These are phyloP conservation scores for Synergus japonicus DNA, from an alignment of 2,888 invertebrate species.

Conservation along the genomic window DNA sequence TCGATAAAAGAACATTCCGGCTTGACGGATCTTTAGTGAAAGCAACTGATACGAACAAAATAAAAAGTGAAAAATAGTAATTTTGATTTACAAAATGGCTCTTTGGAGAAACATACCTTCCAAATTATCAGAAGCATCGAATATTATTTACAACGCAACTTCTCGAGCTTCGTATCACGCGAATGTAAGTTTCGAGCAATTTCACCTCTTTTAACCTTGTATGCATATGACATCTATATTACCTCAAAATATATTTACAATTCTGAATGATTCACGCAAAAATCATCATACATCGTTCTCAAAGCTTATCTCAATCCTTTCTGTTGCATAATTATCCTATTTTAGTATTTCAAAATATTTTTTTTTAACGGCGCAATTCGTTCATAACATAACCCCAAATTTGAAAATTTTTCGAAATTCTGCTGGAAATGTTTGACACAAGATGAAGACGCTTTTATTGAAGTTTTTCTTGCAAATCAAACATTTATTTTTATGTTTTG, in stretches of 20 bases:
- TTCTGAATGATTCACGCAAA: not conserved
- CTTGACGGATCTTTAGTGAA: not conserved
- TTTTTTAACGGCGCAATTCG: not conserved
- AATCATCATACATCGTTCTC: not conserved
- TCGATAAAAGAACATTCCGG: not conserved
- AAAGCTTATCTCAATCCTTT: not conserved
- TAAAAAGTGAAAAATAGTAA: not conserved
- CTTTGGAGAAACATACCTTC: conserved; percentile 29
- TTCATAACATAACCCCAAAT: too few species aligned
- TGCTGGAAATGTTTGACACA: too few species aligned
- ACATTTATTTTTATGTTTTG: too few species aligned
- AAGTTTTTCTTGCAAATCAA: too few species aligned
- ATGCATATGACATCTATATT: not conserved
- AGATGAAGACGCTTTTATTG: too few species aligned
- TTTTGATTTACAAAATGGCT: conserved; percentile 11
- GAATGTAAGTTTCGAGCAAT: conserved; percentile 10
- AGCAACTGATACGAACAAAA: not conserved
- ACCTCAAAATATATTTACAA: not conserved
- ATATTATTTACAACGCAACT: conserved; percentile 16
- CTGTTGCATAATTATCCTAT: not conserved
- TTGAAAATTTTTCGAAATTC: too few species aligned
- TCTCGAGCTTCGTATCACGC: conserved; percentile 30
- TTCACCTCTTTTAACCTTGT: not conserved
- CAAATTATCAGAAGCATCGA: conserved; percentile 14
- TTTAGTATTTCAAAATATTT: not conserved